Base-by-base conservation (phyloP, 1,140 invertebrate genomes). In the Psilanteris sp. region DNA sequence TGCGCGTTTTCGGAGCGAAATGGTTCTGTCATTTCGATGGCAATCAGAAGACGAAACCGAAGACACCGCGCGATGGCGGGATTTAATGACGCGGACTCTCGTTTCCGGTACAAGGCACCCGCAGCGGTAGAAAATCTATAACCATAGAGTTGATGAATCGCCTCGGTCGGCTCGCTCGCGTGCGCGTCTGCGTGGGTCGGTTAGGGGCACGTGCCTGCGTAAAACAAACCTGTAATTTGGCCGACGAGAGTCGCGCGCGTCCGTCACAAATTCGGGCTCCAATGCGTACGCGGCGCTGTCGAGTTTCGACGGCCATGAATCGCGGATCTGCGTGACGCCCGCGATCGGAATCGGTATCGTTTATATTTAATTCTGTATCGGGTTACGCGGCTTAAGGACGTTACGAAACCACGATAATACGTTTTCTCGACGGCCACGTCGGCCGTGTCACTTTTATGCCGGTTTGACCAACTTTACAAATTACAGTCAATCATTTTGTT, bases 191-290 rank as follows among this genome's bases (percentile, higher is more conserved):
- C 71, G 61, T 74, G 70, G 70, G 61, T 61, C 52, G 46, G 15
- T 32, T n/a, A 37, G 43, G 59, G 68, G 50, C 77, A 55, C 77
- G 77, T 77, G 79, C 72, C 68, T 55, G 5, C 29, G 41, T 62
- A 22, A 18, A 37, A 34, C 32, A 27, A 7, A 55, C 55, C 41
- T 52, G 79, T 62, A 70, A 75, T 75, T 79, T 66, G 67, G 57
- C 4, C 70, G 44, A 9, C 59, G 57, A 68, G 16, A 32, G 39
- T 20, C 41, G 15, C 9, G 15, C 9, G 16, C 36, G 43, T 72
- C 54, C 50, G 22, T 79, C 74, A n/a, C n/a, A 62, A 37, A 26
- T 46, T 44, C 26, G 41, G 39, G 34, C 57, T 41, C 24, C 22
- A 62, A 62, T 29, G 29, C 34, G 15, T 29, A 13, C 22, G 14